These are phyloP conservation scores for Cygnus olor DNA, from an alignment of 2,797 vertebrate genomes.

Conservation along the genomic window DNA sequence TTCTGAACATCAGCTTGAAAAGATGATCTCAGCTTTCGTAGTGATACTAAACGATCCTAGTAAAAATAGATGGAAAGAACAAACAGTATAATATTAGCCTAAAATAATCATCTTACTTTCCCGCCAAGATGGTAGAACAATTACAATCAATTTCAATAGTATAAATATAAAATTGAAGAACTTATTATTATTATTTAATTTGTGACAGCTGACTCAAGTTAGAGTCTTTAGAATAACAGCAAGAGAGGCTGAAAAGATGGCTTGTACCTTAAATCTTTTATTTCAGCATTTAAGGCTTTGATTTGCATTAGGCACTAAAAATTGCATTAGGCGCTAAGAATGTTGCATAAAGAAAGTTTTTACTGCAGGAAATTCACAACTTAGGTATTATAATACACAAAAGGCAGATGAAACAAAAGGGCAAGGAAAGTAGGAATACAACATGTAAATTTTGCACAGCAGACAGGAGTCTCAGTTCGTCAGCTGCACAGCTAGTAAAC, in stretches of 20 bases:
- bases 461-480: background rate
- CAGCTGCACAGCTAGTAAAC: background rate
- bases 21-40: constrained; percentile 82
- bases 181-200: background rate
- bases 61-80: background rate
- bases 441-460: background rate
- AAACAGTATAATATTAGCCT: background rate
- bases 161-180: background rate
- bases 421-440: background rate
- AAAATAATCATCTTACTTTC: background rate
- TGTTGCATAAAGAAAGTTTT: background rate
- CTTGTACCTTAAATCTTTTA: background rate
- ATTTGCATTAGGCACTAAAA: background rate
- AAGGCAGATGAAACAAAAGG: background rate
- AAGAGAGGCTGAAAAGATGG: background rate
- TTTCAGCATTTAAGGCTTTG: background rate
- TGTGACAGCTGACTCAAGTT: background rate
- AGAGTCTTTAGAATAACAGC: background rate
- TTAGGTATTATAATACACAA: background rate
- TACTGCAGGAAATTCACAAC: background rate
- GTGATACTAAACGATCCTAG: constrained; percentile 89
- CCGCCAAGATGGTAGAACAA: background rate
- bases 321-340: background rate
- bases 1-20: constrained; percentile 91
- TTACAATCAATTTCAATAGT: background rate